Evolutionary conservation across 1,140 invertebrate species (phyloP).

Genomic region (Drosophila subpulchrella): DNA sequence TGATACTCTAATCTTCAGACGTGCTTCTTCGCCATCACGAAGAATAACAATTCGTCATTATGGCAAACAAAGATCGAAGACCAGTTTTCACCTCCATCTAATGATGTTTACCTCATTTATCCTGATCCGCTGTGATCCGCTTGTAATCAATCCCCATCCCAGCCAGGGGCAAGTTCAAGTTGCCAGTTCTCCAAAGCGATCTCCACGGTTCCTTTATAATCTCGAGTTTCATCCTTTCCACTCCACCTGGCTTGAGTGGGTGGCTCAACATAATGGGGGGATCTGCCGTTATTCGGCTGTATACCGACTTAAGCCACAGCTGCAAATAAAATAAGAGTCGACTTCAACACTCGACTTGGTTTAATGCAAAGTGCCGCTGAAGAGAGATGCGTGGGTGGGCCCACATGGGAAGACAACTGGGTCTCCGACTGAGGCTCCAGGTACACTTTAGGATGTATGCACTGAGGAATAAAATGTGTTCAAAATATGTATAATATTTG

Average conservation of each 20-base stretch:
- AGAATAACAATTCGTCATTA: constrained; percentile 57
- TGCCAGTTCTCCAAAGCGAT: constrained; percentile 14
- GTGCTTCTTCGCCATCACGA: not conserved
- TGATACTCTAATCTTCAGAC: constrained; percentile 35
- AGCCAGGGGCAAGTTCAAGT: constrained; percentile 52
- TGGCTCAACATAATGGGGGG: constrained; percentile 39
- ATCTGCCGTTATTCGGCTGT: constrained; percentile 34
- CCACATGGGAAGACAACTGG: constrained; percentile 28
- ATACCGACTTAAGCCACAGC: constrained; percentile 10
- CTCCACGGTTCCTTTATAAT: constrained; percentile 19
- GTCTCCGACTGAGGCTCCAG: constrained; percentile 16
- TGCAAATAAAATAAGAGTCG: constrained; percentile 35
- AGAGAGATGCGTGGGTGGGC: constrained; percentile 41
- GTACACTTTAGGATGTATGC: not conserved
- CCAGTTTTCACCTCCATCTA: constrained; percentile 43
- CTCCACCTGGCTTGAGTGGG: constrained; percentile 36
- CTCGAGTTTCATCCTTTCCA: constrained; percentile 36
- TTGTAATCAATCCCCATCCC: constrained; percentile 46
- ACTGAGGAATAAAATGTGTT: not conserved
- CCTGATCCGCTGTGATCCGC: constrained; percentile 42
- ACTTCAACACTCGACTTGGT: constrained; percentile 41
- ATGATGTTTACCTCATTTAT: constrained; percentile 57
- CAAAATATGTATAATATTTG: not conserved
- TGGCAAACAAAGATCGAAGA: constrained; percentile 49
- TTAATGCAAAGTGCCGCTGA: constrained; percentile 44